These are phyloP conservation scores for Plecturocebus donacophilus DNA, from an alignment of 2,113 vertebrate species.

Conservation along the genomic window DNA sequence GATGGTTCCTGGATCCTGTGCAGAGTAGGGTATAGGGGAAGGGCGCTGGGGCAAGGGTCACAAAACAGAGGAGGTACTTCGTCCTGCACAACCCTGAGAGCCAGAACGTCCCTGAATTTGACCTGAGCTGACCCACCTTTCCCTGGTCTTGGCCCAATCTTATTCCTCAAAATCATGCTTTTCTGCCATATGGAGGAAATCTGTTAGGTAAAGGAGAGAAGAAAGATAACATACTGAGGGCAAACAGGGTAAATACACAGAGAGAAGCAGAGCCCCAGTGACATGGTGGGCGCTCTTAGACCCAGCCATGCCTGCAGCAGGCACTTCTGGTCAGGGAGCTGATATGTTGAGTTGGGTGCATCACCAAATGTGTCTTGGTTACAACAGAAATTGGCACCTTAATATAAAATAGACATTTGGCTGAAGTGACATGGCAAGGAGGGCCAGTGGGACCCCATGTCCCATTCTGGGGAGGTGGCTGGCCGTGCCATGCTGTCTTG, in stretches of 20 bases:
- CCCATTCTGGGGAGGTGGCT: fast-evolving
- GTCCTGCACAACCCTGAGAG: no score
- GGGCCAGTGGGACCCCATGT: fast-evolving
- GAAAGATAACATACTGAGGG: fast-evolving
- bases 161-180: neutral
- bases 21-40: fast-evolving
- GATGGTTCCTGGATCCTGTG: fast-evolving
- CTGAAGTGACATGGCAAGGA: neutral
- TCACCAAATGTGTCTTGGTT: neutral
- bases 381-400: neutral
- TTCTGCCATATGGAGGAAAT: neutral
- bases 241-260: neutral
- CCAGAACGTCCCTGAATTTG: neutral
- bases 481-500: fast-evolving
- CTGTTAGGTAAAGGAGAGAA: neutral
- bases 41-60: no score
- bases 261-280: neutral
- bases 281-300: neutral
- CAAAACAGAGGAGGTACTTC: fast-evolving
- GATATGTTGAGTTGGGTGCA: neutral
- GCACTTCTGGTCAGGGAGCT: neutral
- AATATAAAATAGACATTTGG: no score
- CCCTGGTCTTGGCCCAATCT: neutral
- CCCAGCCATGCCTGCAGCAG: neutral
- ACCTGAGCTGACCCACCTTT: fast-evolving